Conservation (phyloP, 30 jellyfish, hydroid and myxozoan species). For the Haliclystus octoradiatus region DNA sequence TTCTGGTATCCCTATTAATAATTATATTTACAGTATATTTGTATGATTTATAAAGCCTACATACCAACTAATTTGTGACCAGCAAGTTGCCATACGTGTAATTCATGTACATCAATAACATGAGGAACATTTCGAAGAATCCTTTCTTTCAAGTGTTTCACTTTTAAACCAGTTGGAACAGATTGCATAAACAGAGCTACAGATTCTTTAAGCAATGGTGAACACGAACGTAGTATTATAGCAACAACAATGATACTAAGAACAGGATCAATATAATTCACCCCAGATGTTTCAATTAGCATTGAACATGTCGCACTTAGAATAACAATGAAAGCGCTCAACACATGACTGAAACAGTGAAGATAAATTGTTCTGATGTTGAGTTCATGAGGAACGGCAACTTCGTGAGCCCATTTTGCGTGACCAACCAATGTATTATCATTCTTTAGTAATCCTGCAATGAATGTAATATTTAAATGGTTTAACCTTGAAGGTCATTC, state of each 20-base stretch:
- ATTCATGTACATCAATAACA: slow-evolving; percentile 65
- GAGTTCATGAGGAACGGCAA: slow-evolving; percentile 32
- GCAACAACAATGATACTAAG: slow-evolving; percentile 58
- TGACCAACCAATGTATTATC: too few species aligned
- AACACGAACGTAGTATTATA: slow-evolving; percentile 32
- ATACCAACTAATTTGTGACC: slow-evolving; percentile 67
- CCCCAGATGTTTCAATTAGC: slow-evolving; percentile 38
- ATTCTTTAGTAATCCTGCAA: too few species aligned
- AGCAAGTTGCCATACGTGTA: slow-evolving; percentile 84
- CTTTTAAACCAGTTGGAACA: slow-evolving; percentile 67
- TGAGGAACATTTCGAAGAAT: slow-evolving; percentile 27
- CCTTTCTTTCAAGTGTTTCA: slow-evolving; percentile 44
- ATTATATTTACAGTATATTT: background rate
- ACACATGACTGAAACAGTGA: slow-evolving; percentile 61
- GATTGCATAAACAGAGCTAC: slow-evolving; percentile 64
- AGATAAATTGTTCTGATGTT: slow-evolving; percentile 65
- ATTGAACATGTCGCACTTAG: slow-evolving; percentile 34
- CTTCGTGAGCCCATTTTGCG: slow-evolving; percentile 19
- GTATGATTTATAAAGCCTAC: background rate
- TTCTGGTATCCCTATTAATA: too few species aligned
- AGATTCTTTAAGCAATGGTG: slow-evolving; percentile 62
- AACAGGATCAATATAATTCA: slow-evolving; percentile 54
- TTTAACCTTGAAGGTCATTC: too few species aligned
- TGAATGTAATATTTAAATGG: too few species aligned
- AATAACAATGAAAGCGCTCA: slow-evolving; percentile 44